Percentiles rank a stretch among this genome's conserved stretches.
Conservation (phyloP, 92 coral and sea anemone genomes). For the Bergia sp. region DNA sequence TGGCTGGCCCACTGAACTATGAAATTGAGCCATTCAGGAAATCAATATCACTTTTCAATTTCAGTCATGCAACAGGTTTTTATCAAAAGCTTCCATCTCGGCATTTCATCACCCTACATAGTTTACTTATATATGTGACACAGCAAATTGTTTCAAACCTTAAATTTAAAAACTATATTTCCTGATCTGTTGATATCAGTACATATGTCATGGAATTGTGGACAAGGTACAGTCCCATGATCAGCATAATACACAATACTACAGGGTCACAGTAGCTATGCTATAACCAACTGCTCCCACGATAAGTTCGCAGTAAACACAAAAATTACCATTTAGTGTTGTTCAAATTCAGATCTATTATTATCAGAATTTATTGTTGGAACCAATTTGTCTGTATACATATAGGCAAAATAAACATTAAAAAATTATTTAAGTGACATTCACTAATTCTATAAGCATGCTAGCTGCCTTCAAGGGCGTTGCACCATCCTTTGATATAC, state of each 20-base stretch:
- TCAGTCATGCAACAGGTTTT: not conserved
- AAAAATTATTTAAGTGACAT: too few species aligned
- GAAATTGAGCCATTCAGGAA: not conserved
- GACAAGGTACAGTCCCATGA: too few species aligned
- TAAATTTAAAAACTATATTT: too few species aligned
- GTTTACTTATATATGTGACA: too few species aligned
- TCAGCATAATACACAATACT: not conserved
- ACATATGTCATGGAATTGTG: too few species aligned
- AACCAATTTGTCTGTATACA: not conserved
- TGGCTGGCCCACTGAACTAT: constrained; percentile 16
- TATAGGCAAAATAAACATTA: not conserved
- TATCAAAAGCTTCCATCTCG: not conserved
- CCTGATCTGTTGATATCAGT: too few species aligned
- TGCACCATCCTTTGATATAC: not conserved
- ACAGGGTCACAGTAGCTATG: not conserved
- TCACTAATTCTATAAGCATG: not conserved
- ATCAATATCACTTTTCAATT: constrained; percentile 11
- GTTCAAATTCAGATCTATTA: too few species aligned
- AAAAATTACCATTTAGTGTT: not conserved
- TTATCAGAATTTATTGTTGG: not conserved
- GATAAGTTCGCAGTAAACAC: not conserved
- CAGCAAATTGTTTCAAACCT: too few species aligned
- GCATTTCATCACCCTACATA: not conserved
- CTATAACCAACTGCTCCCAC: not conserved
- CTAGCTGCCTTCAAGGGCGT: not conserved